These are phyloP conservation scores for Ceraclea dissimilis DNA, from an alignment of 2,888 invertebrate genomes.

Conservation along the genomic window DNA sequence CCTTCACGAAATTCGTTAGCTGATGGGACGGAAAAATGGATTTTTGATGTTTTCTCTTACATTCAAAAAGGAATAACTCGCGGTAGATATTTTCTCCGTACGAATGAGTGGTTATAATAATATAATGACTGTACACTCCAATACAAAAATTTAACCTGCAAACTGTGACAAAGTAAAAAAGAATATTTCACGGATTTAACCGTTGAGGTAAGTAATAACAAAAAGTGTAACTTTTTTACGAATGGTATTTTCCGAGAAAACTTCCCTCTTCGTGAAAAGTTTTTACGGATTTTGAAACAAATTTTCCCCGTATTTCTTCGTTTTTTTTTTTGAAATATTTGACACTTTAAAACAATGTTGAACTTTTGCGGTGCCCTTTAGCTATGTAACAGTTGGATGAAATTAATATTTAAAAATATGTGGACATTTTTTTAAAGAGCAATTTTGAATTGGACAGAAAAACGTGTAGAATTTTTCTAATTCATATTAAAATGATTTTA, in stretches of 20 bases:
- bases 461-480: too few relatives aligned
- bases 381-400: too few relatives aligned
- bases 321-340: not conserved
- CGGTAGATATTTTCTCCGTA: slow-evolving; percentile 18
- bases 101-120: slow-evolving; percentile 24
- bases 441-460: too few relatives aligned
- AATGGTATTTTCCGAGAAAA: not conserved
- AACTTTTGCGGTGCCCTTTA: not conserved
- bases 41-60: slow-evolving; percentile 25
- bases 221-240: not conserved
- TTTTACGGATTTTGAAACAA: not conserved
- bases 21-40: slow-evolving; percentile 25
- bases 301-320: not conserved
- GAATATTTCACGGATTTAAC: not conserved
- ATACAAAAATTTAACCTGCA: slow-evolving; percentile 14
- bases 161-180: not conserved
- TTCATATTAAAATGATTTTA: too few relatives aligned
- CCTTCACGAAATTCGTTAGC: slow-evolving; percentile 18
- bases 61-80: not conserved
- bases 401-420: too few relatives aligned
- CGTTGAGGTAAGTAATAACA: not conserved
- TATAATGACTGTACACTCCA: slow-evolving; percentile 12
- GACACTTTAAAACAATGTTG: not conserved
- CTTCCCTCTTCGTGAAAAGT: not conserved
- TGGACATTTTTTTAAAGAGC: too few relatives aligned